Conservation (phyloP, 1,140 invertebrate genomes). For the Drosophila orosa region DNA sequence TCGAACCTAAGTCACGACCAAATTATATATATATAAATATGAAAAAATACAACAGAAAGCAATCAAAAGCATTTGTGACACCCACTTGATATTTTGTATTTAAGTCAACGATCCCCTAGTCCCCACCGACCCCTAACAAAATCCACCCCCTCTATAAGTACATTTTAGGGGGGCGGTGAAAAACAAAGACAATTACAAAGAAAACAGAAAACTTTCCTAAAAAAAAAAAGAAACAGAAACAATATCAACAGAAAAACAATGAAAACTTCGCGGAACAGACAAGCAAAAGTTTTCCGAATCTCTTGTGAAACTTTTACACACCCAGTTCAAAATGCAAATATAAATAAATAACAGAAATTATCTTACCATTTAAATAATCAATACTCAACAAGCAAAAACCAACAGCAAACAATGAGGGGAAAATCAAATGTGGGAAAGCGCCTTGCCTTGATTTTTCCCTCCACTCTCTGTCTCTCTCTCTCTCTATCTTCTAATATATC, state of each 20-base stretch:
- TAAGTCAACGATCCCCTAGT: conserved; percentile 30
- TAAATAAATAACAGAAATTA: conserved; percentile 55
- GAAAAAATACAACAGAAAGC: conserved; percentile 39
- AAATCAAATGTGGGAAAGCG: conserved; percentile 14
- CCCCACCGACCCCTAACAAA: conserved; percentile 6
- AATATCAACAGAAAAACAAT: conserved; percentile 57
- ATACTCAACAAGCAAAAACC: conserved; percentile 54
- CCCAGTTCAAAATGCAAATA: conserved; percentile 80
- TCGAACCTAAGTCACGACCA: conserved; percentile 35
- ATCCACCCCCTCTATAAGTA: conserved; percentile 11
- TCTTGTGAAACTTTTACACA: conserved; percentile 64
- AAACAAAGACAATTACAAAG: conserved; percentile 51
- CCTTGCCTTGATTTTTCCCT: conserved; percentile 45
- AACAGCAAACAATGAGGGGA: conserved; percentile 41
- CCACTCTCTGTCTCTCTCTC: background rate
- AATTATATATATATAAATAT: conserved; percentile 3
- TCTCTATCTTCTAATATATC: conserved; percentile 2
- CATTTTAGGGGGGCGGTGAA: conserved; percentile 24
- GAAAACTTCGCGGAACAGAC: conserved; percentile 60
- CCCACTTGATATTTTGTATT: conserved; percentile 34
- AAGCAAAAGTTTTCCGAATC: conserved; percentile 61
- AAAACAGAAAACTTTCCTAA: conserved; percentile 47
- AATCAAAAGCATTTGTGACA: conserved; percentile 39
- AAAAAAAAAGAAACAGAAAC: conserved; percentile 36
- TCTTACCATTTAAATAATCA: conserved; percentile 34